These are phyloP conservation scores for Cryptotis parvus DNA, from an alignment of 2,113 vertebrate genomes.

Conservation along the genomic window DNA sequence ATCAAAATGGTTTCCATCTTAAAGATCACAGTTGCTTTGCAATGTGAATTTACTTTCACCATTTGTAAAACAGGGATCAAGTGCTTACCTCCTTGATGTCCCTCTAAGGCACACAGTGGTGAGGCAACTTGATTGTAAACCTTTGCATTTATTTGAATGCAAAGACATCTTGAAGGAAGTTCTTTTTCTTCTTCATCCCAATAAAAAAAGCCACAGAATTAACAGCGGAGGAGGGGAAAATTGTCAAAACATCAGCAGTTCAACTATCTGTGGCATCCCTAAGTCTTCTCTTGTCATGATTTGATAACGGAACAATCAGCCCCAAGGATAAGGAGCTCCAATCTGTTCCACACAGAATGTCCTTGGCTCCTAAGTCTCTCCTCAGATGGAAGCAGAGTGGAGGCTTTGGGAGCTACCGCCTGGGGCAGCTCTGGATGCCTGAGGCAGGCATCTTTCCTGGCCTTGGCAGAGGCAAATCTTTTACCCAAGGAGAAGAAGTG, in stretches of 20 bases:
- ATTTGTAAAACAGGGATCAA: background rate
- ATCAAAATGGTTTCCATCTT: no score
- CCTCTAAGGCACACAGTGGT: background rate
- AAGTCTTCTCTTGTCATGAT: background rate
- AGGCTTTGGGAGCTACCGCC: background rate
- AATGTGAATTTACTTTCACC: background rate
- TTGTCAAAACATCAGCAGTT: background rate
- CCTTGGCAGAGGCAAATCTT: background rate
- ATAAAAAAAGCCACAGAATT: background rate
- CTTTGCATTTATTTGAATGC: no score
- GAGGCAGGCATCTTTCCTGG: background rate
- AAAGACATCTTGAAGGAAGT: background rate
- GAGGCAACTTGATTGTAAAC: background rate
- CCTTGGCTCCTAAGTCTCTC: background rate
- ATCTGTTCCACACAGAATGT: background rate
- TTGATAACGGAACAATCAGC: background rate
- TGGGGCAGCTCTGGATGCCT: background rate
- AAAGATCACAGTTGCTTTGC: background rate
- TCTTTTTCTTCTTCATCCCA: background rate
- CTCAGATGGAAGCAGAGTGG: background rate
- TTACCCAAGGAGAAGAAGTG: background rate
- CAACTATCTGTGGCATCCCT: background rate
- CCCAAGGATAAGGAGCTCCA: background rate
- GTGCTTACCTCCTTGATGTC: background rate
- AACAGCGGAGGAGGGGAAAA: background rate